Percentiles rank a stretch among this genome's conserved stretches.
Conservation (phyloP, 2,113 vertebrate species). For the Macheiramphus alcinus region DNA sequence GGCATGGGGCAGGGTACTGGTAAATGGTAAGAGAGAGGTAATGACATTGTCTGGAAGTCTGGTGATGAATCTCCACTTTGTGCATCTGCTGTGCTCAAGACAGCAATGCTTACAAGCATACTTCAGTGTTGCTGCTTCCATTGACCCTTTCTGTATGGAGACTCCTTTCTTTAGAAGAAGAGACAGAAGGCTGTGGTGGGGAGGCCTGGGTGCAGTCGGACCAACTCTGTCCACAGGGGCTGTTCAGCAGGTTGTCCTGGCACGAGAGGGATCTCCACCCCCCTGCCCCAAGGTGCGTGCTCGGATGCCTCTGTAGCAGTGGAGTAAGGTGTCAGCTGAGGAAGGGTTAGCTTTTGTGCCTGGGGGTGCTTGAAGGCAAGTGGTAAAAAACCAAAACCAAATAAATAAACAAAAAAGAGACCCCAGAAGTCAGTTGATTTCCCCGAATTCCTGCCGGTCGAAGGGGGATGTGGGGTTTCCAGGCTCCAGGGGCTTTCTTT, state of each 20-base stretch:
- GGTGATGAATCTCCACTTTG: not conserved
- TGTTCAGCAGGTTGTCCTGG: not conserved
- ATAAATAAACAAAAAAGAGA: not conserved
- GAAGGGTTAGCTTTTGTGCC: too few species aligned
- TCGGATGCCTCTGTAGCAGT: not conserved
- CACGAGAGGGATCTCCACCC: accelerated
- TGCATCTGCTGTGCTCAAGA: too few species aligned
- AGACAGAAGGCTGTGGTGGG: not conserved
- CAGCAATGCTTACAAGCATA: accelerated
- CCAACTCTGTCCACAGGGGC: not conserved
- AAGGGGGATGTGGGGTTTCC: not conserved
- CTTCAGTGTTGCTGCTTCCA: accelerated
- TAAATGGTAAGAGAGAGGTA: too few species aligned
- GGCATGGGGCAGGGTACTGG: accelerated
- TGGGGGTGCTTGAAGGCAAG: not conserved
- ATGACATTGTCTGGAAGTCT: accelerated
- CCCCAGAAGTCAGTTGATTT: not conserved
- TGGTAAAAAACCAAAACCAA: not conserved
- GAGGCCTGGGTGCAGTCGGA: not conserved
- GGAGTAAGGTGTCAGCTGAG: not conserved
- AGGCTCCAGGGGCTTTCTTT: not conserved
- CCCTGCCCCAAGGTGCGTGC: accelerated
- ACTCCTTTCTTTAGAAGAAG: not conserved
- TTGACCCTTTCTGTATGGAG: accelerated
- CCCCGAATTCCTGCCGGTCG: not conserved